Evolutionary conservation across 37 sponge, comb jelly and placozoan species (phyloP).

Genomic region (Crambe crambe): DNA sequence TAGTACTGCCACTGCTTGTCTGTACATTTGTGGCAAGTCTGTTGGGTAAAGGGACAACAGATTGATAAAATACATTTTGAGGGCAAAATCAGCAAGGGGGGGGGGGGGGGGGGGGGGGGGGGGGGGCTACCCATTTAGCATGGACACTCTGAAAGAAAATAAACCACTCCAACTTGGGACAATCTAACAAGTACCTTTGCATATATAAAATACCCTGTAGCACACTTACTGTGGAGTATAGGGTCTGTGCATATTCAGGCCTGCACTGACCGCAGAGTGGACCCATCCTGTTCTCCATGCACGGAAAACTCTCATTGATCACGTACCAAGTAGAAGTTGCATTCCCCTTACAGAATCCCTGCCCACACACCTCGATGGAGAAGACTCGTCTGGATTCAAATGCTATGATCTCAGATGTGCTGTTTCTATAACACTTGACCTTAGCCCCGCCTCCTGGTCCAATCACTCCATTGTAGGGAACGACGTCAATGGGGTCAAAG

Average conservation of each 20-base stretch:
- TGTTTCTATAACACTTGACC: conserved; percentile 46
- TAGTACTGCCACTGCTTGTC: conserved; percentile 1
- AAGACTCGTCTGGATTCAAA: conserved; percentile 24
- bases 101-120: too few species aligned
- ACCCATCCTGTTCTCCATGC: conserved; percentile 68
- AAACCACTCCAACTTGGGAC: too few species aligned
- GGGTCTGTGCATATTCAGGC: conserved; percentile 70
- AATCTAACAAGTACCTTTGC: too few species aligned
- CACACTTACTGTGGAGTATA: conserved; percentile 64
- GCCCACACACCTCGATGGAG: conserved; percentile 51
- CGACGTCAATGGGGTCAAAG: conserved; percentile 70
- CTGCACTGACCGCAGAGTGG: conserved; percentile 79
- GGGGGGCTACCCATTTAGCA: too few species aligned
- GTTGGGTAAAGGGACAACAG: not conserved
- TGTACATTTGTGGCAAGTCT: conserved; percentile 57
- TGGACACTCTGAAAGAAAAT: too few species aligned
- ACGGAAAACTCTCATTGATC: conserved; percentile 54
- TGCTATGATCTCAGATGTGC: conserved; percentile 21
- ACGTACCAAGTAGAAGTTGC: conserved; percentile 32
- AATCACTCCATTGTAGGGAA: conserved; percentile 30
- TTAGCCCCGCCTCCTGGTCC: conserved; percentile 76
- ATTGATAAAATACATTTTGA: too few species aligned
- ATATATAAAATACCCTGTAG: too few species aligned
- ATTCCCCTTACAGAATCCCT: conserved; percentile 58
- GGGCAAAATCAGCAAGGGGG: too few species aligned